Base-by-base conservation (phyloP, 2,888 invertebrate genomes). In the Hirtodrosophila duncani region DNA sequence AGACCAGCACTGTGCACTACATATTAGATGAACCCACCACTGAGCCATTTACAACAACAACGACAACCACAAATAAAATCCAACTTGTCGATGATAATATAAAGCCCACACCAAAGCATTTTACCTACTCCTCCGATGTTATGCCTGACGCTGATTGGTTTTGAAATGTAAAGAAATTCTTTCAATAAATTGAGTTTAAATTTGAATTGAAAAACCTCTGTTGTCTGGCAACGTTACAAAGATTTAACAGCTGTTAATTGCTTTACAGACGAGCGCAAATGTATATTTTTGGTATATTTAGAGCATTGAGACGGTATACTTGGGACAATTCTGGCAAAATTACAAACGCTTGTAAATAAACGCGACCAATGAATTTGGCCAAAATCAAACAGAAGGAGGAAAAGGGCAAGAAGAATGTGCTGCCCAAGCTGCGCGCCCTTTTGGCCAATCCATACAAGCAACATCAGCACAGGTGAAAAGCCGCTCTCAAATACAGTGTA, bases 381-480 rank as follows among this genome's bases (percentile, higher is more conserved):
- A 64, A 29, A 7, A 63, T 68, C 10, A 83, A 81, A 44, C 21
- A 58, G 10, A 83, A 70, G n/a, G 81, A 79, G 51, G 16, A 43
- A 0, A 83, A 82, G 36, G 75, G 80, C 23, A 84, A 79, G 18
- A 78, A 78, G 13, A 82, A 83, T 16, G 11, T 24, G 0, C 23
- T 83, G 14, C 84, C 84, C 3, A 84, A 79, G 21, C 34, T 84
- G n/a, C 84, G 83, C 16, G 68, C 69, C 1, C 53, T 84, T 8
- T 24, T 84, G 23, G 84, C 81, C 4, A 81, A 72, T 67, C 84
- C 84, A 0, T 63, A 65, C 29, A 79, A 80, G 34, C 57, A n/a
- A n/a, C n/a, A n/a, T n/a, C n/a, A 64, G 0, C 58, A 74, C 37
- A 58, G 69, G 81, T 81, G n/a, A n/a, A n/a, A 18, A 59, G 44